Evolutionary conservation across 64 coral and sea anemone genomes (phyloP).

Genomic region (Stichodactyla helianthus): DNA sequence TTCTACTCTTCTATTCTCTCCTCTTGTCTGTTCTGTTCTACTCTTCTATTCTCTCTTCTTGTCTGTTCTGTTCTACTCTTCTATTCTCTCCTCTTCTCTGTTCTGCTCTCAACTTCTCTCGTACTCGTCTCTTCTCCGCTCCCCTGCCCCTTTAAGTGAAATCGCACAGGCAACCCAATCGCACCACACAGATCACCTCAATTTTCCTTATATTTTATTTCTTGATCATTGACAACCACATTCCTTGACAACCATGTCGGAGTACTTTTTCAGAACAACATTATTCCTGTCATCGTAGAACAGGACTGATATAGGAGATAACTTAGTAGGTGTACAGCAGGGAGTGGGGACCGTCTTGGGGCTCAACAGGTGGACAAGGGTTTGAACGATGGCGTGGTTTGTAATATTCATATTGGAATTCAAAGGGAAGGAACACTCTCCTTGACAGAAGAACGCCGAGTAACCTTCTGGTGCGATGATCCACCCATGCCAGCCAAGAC

Average conservation of each 20-base stretch:
- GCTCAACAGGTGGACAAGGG: constrained; percentile 78
- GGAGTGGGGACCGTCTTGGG: constrained; percentile 69
- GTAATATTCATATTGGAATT: constrained; percentile 67
- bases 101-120: no score
- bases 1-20: no score
- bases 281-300: constrained; percentile 86
- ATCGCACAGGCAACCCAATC: no score
- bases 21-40: no score
- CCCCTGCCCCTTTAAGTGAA: no score
- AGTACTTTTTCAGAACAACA: constrained; percentile 90
- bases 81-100: no score
- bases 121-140: no score
- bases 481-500: constrained; percentile 79
- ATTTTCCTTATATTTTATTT: no score
- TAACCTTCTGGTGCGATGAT: constrained; percentile 95
- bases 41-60: no score
- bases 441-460: constrained; percentile 74
- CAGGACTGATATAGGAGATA: constrained; percentile 72
- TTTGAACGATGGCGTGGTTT: constrained; percentile 95
- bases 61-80: no score
- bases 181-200: no score
- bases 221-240: constrained; percentile 78
- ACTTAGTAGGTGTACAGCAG: constrained; percentile 83
- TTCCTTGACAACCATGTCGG: constrained; percentile 90
- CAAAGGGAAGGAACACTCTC: constrained; percentile 77